Evolutionary conservation across 2,797 vertebrate species (phyloP), one percentile per base, ranked within the genome.

Genomic region (Myotis findleyi): DNA sequence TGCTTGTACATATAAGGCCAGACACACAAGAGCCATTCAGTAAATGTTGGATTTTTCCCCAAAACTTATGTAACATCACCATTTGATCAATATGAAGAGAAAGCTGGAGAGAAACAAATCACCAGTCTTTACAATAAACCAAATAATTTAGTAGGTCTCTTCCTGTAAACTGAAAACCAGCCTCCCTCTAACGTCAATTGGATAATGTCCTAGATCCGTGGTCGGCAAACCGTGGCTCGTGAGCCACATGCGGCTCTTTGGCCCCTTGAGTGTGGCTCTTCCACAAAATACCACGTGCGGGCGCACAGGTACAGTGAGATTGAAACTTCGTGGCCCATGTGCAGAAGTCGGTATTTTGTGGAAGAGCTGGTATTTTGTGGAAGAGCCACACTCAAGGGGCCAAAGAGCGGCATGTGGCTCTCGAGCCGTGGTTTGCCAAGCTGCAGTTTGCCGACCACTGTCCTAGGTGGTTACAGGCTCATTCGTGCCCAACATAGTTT

Each of bases 51-150:
- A 57, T 68, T 73, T n/a, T 68, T 27, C 18, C 57, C 17, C 14
- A 36, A 90, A 90, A 88, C 16, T 76, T 79, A 53, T 21, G 6
- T 55, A 92, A 71, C 33, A 25, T 76, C 23, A 77, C 30, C 80
- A 85, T n/a, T 53, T 71, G 25, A 80, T 71, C 25, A 80, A 36
- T 81, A 75, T 38, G 17, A 27, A 91, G 57, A 89, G 68, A 93
- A 47, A 79, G 6, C 57, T 69, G 49, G 14, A 76, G 44, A 81
- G 16, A 96, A 49, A 71, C 21, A 89, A 89, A 94, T 72, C 36
- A 64, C 44, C 30, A 79, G 6, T 82, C 51, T 89, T 92, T 33
- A 64, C 3, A 79, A 82, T 25, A 81, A 51, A 21, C 57, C 84
- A 62, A 85, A 82, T 64, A 80, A 92, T 57, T 86, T 36, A 62